Percentiles rank a stretch among this genome's conserved stretches.
phyloP scores from a whole-genome alignment of 2,888 invertebrate species.

The Drosophila fulvimacula region DNA sequence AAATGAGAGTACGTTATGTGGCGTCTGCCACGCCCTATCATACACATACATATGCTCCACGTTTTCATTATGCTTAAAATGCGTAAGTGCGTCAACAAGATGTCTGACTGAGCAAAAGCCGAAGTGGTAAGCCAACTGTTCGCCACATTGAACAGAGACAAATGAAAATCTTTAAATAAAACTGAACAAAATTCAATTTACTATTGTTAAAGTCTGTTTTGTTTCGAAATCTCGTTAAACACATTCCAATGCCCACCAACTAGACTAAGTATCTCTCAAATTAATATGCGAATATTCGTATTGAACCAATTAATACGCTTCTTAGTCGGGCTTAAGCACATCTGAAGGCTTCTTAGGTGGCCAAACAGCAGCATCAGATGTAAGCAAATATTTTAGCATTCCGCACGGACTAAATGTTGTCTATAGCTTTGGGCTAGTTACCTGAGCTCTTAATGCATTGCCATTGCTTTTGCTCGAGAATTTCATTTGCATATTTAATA shows the following conservation, averaged over 20 bases:
- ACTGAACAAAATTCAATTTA: neutral
- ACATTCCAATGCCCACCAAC: neutral
- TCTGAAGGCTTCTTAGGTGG: neutral
- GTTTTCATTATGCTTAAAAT: constrained; percentile 56
- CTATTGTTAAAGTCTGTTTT: neutral
- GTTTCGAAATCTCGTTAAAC: neutral
- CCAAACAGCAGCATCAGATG: neutral
- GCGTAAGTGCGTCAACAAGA: constrained; percentile 24
- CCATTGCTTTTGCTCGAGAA: constrained; percentile 43
- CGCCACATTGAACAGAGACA: neutral
- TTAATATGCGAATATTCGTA: too few relatives aligned
- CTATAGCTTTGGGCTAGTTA: constrained; percentile 2
- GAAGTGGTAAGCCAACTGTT: neutral
- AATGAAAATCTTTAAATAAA: neutral
- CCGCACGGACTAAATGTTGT: neutral
- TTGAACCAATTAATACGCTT: neutral
- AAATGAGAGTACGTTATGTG: constrained; percentile 36
- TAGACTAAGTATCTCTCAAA: neutral
- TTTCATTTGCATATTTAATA: constrained; percentile 71
- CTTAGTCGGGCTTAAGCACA: neutral
- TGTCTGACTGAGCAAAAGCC: neutral
- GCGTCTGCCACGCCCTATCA: constrained; percentile 19
- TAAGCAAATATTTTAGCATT: constrained; percentile 1
- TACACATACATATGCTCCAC: constrained; percentile 47
- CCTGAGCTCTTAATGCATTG: constrained; percentile 37